Base-by-base conservation (phyloP, 2,797 vertebrate species). In the Cuniculus paca region DNA sequence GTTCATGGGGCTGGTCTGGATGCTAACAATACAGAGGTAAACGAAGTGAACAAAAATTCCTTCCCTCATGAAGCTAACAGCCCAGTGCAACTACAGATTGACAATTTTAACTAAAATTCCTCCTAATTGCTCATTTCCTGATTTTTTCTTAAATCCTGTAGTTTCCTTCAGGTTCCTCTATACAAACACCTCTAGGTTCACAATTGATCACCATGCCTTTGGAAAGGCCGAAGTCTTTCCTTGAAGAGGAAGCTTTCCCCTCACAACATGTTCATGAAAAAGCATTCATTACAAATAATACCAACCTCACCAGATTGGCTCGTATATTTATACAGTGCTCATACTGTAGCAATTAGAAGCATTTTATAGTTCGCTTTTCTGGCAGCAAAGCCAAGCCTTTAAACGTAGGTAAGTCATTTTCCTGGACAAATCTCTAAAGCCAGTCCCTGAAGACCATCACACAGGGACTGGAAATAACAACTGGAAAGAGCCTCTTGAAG, bases 381-480 rank as follows among this genome's bases (percentile, higher is more conserved):
- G 94, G 81, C 45, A 95, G 80, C 20, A 63, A 96, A 94, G 89
- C 93, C 96, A 97, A 97, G 31, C 5, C 77, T 97, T 98, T 97
- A 95, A 84, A 89, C 77, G 94, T 93, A 63, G 89, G 89, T 97
- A 26, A 96, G 89, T 91, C 89, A 96, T 50, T 97, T 97, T 97
- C 94, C 95, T 97, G 94, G 91, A 96, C 91, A 97, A 97, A 96
- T 88, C 85, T 97, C 88, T 96, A 95, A 97, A 96, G 84, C 80
- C 82, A 96, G 72, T 96, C 96, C 90, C 95, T 91, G 68, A 97
- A 93, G 95, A 95, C 84, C 54, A 95, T 96, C 91, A 91, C 58
- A 74, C 34, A 88, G n/a, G 65, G 60, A 89, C 84, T 96, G 88
- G 88, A 97, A 96, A 95, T 90, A 94, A 86, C 52, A 94, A 95